Percentiles rank a stretch among this genome's conserved stretches.
phyloP scores from a whole-genome alignment of 2,113 vertebrate genomes.

The Nothobranchius kuhntae region DNA sequence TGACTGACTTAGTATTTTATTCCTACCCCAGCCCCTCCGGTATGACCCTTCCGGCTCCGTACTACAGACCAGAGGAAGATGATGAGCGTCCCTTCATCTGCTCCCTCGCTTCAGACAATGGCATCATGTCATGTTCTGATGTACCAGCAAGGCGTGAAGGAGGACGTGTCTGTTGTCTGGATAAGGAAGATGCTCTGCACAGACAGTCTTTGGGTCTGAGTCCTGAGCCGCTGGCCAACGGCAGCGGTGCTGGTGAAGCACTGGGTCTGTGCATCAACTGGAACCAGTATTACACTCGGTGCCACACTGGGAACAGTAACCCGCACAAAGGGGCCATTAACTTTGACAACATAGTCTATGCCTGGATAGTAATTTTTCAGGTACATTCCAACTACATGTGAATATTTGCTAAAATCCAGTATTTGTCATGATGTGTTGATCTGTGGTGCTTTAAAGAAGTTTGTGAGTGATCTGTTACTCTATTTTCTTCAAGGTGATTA shows the following conservation, averaged over 20 bases:
- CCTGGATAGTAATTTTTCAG: slow-evolving; percentile 99
- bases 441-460: not conserved
- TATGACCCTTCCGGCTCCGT: slow-evolving; percentile 87
- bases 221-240: slow-evolving; percentile 73
- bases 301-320: slow-evolving; percentile 89
- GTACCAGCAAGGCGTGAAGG: slow-evolving; percentile 89
- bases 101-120: slow-evolving; percentile 93
- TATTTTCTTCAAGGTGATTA: slow-evolving; percentile 87
- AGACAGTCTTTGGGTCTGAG: slow-evolving; percentile 84
- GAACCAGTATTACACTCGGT: slow-evolving; percentile 96
- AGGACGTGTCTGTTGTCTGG: slow-evolving; percentile 92
- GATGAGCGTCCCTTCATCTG: slow-evolving; percentile 98
- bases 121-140: slow-evolving; percentile 95
- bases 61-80: slow-evolving; percentile 93
- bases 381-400: slow-evolving; percentile 61
- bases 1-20: not conserved
- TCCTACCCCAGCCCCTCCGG: slow-evolving; percentile 84
- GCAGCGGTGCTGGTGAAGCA: slow-evolving; percentile 79
- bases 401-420: not conserved
- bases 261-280: slow-evolving; percentile 91
- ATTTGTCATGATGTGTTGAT: not conserved
- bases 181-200: slow-evolving; percentile 91
- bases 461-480: not conserved
- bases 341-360: slow-evolving; percentile 98
- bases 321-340: slow-evolving; percentile 98